Evolutionary conservation across 2,797 vertebrate genomes (phyloP).

Genomic region (Micromesistius poutassou): DNA sequence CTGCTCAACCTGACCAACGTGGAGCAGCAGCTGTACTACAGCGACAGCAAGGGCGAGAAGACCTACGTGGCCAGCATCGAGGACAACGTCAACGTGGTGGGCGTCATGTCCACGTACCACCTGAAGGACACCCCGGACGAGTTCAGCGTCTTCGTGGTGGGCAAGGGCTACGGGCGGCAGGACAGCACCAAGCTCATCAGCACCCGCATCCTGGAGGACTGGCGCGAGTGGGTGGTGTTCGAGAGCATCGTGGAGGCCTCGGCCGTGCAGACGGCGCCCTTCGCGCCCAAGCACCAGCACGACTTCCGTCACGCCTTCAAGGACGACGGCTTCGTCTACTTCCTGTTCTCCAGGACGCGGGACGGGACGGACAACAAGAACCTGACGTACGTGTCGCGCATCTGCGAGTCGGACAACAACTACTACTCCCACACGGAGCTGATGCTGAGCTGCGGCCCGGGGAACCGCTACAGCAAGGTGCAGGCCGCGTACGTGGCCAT

Average conservation of each 20-base stretch:
- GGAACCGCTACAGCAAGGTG: conserved; percentile 73
- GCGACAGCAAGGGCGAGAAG: conserved; percentile 86
- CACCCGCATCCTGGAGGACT: conserved; percentile 86
- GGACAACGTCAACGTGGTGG: conserved; percentile 86
- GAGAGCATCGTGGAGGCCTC: conserved; percentile 90
- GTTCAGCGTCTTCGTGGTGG: conserved; percentile 85
- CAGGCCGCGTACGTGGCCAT: conserved; percentile 69
- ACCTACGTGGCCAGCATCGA: conserved; percentile 96
- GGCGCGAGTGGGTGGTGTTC: conserved; percentile 82
- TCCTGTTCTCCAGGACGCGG: conserved; percentile 86
- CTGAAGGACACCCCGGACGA: conserved; percentile 20
- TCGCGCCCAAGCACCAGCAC: conserved; percentile 81
- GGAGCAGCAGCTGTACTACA: conserved; percentile 79
- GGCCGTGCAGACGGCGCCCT: conserved; percentile 84
- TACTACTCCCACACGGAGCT: conserved; percentile 96
- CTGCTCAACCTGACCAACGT: conserved; percentile 83
- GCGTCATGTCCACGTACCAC: conserved; percentile 79
- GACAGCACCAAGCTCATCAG: conserved; percentile 94
- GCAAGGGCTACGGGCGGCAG: conserved; percentile 86
- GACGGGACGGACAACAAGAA: conserved; percentile 80
- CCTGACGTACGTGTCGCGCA: conserved; percentile 84
- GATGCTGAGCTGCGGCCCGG: conserved; percentile 78
- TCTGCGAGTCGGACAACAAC: conserved; percentile 83
- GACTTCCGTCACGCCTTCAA: conserved; percentile 89
- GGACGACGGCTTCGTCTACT: conserved; percentile 82